phyloP scores from a whole-genome alignment of 2,888 invertebrate genomes.

The Mylabris sibirica region DNA sequence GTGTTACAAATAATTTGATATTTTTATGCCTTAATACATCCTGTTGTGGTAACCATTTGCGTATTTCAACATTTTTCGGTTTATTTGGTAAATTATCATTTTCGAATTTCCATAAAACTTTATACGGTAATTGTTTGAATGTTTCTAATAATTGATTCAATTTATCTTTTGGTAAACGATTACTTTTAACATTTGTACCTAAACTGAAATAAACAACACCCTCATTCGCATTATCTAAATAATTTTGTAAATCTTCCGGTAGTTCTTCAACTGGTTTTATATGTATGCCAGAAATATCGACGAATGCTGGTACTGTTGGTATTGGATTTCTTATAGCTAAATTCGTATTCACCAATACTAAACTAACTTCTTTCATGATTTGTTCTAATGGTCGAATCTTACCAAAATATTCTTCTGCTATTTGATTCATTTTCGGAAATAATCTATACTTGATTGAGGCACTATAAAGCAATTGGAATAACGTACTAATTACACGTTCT shows the following conservation, averaged over 20 bases:
- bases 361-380: constrained; percentile 44
- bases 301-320: constrained; percentile 43
- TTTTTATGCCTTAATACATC: constrained; percentile 53
- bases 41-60: constrained; percentile 60
- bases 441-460: constrained; percentile 16
- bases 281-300: constrained; percentile 49
- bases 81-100: constrained; percentile 48
- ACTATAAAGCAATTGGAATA: constrained; percentile 34
- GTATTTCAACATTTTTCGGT: constrained; percentile 57
- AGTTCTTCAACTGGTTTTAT: constrained; percentile 44
- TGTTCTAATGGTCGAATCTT: constrained; percentile 38
- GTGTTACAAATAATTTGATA: constrained; percentile 47
- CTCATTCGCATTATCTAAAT: constrained; percentile 53
- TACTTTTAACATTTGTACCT: constrained; percentile 58
- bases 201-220: constrained; percentile 61
- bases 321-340: constrained; percentile 41
- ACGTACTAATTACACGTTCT: constrained; percentile 45
- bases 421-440: constrained; percentile 33
- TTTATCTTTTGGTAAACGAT: constrained; percentile 50
- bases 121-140: constrained; percentile 58
- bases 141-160: constrained; percentile 51
- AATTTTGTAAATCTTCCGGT: constrained; percentile 51
- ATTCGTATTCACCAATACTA: constrained; percentile 47
- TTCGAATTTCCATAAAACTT: constrained; percentile 62
- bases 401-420: constrained; percentile 43